These are phyloP conservation scores for Menidia beryllina DNA, from an alignment of 2,113 vertebrate species.

Conservation along the genomic window DNA sequence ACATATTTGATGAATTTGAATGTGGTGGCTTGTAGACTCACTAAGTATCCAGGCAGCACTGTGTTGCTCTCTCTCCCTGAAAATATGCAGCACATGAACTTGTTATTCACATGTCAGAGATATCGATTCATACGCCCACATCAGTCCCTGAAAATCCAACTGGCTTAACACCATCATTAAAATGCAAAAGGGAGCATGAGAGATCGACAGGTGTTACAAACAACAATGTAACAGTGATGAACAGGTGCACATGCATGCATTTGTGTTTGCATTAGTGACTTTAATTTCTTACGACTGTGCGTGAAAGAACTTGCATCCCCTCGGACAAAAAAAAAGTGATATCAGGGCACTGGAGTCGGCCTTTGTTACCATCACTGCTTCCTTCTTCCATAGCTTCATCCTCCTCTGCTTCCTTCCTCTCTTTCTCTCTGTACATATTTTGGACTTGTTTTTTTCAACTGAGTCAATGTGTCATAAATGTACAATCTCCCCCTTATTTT, in stretches of 20 bases:
- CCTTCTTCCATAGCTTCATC: constrained; percentile 28
- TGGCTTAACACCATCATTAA: constrained; percentile 16
- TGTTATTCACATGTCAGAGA: background rate
- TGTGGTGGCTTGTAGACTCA: background rate
- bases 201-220: background rate
- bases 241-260: constrained; percentile 12
- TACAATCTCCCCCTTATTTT: background rate
- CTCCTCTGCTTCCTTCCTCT: background rate
- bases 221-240: background rate
- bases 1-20: constrained; percentile 17
- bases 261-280: constrained; percentile 46
- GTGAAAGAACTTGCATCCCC: constrained; percentile 45
- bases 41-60: background rate
- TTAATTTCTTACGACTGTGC: constrained; percentile 46
- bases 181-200: background rate
- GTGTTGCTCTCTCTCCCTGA: background rate
- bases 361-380: constrained; percentile 62
- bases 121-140: constrained; percentile 18
- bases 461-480: constrained; percentile 13
- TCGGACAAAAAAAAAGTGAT: constrained; percentile 53
- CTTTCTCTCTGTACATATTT: background rate
- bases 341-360: constrained; percentile 61
- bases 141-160: constrained; percentile 17
- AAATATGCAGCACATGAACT: constrained; percentile 1
- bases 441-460: constrained; percentile 23